Conservation (phyloP, 2,888 invertebrate species). For the Melitaea athalia region DNA sequence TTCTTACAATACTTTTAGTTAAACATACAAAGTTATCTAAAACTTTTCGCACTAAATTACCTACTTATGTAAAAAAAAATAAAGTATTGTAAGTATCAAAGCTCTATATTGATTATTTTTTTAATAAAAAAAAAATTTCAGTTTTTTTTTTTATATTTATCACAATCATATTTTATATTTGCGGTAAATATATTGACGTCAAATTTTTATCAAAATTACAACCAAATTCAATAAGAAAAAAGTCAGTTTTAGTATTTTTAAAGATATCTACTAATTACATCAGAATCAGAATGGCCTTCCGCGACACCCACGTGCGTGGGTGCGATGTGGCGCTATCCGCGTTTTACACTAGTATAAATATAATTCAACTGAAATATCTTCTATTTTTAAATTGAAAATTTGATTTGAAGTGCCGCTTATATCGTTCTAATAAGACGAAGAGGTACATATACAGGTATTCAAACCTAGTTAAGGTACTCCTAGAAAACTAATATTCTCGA, state of each 20-base stretch:
- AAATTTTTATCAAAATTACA: background rate
- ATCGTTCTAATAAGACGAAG: constrained; percentile 31
- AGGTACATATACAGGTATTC: background rate
- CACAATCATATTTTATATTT: no score
- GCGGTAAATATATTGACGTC: no score
- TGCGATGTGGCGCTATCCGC: constrained; percentile 56
- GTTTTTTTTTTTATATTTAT: no score
- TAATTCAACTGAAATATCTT: constrained; percentile 56
- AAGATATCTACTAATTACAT: constrained; percentile 24
- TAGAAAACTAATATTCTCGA: no score
- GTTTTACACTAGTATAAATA: constrained; percentile 62
- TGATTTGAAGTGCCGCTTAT: constrained; percentile 42
- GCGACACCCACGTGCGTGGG: constrained; percentile 50
- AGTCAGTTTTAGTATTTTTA: constrained; percentile 14
- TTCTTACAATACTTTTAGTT: no score
- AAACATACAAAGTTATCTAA: no score
- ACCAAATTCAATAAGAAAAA: background rate
- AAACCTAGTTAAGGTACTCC: background rate
- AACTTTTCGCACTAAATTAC: no score
- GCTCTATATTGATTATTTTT: no score
- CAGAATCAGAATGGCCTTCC: constrained; percentile 41
- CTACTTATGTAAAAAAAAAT: no score
- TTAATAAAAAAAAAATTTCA: no score
- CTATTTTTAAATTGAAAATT: constrained; percentile 57
- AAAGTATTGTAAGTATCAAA: no score